Conservation (phyloP, 2,888 invertebrate species). For the Oxystoma pomonae region DNA sequence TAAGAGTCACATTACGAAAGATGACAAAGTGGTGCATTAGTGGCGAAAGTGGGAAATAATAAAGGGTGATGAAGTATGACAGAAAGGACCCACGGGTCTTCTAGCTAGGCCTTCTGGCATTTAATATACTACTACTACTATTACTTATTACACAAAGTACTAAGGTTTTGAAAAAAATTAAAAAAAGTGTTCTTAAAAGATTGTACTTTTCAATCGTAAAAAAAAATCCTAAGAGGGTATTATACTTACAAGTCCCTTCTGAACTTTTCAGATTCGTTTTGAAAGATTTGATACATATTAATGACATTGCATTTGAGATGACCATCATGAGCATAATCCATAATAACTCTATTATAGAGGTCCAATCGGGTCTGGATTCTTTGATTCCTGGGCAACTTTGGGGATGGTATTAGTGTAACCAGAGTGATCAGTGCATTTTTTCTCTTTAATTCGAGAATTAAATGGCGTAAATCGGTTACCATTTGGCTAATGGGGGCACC, state of each 20-base stretch:
- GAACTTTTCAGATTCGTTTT: conserved; percentile 30
- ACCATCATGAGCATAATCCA: conserved; percentile 32
- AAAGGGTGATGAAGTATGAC: too few species aligned
- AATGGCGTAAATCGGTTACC: conserved; percentile 33
- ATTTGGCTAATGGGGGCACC: conserved; percentile 32
- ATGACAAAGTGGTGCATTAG: too few species aligned
- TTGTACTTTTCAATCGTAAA: neutral
- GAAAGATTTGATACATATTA: conserved; percentile 35
- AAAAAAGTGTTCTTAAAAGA: too few species aligned
- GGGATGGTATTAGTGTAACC: conserved; percentile 34
- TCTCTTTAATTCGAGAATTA: conserved; percentile 32
- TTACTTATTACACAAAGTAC: too few species aligned
- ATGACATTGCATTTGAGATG: conserved; percentile 32
- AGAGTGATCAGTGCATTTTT: conserved; percentile 33
- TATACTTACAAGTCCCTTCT: conserved; percentile 34
- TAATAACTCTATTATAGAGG: conserved; percentile 34
- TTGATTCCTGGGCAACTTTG: conserved; percentile 29
- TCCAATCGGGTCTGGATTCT: conserved; percentile 30
- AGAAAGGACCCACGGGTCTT: too few species aligned
- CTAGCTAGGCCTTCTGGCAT: too few species aligned
- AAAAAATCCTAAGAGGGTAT: neutral
- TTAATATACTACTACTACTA: too few species aligned
- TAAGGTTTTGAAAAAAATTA: too few species aligned
- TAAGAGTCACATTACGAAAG: too few species aligned
- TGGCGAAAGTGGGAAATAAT: too few species aligned